Evolutionary conservation across 2,888 invertebrate genomes (phyloP).

Genomic region (Athrips mouffetella): DNA sequence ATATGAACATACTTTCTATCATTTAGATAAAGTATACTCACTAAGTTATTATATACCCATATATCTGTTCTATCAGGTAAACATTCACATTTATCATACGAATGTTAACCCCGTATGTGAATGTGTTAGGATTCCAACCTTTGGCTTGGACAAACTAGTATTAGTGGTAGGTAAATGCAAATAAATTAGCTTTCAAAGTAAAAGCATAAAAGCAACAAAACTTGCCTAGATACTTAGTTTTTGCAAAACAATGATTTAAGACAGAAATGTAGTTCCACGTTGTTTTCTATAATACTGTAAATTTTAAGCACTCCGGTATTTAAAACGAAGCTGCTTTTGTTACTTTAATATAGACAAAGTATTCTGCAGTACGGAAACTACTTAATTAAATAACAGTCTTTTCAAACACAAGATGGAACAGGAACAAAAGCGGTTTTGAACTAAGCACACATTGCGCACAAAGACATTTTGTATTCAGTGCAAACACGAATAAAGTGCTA

Average conservation of each 20-base stretch:
- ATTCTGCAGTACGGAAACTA: slow-evolving; percentile 4
- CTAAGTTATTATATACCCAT: too few relatives aligned
- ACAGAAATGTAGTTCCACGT: not conserved
- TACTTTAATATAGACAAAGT: slow-evolving; percentile 4
- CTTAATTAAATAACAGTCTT: slow-evolving; percentile 3
- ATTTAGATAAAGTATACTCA: too few relatives aligned
- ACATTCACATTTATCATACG: too few relatives aligned
- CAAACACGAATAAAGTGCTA: slow-evolving; percentile 13
- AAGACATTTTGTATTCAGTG: slow-evolving; percentile 16
- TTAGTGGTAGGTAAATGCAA: too few relatives aligned
- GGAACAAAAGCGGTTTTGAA: slow-evolving; percentile 6
- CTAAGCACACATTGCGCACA: slow-evolving; percentile 6
- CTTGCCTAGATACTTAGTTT: too few relatives aligned
- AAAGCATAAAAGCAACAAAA: not conserved
- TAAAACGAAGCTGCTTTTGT: slow-evolving; percentile 2
- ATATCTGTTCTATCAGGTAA: too few relatives aligned
- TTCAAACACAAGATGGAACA: not conserved
- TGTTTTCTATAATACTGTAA: not conserved
- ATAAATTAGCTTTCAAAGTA: not conserved
- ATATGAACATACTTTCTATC: too few relatives aligned
- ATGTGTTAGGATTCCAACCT: too few relatives aligned
- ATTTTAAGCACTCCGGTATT: not conserved
- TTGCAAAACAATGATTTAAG: not conserved
- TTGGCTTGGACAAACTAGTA: too few relatives aligned
- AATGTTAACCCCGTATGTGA: too few relatives aligned